Base-by-base conservation (phyloP, 2,113 vertebrate species). In the Sylvia atricapilla region DNA sequence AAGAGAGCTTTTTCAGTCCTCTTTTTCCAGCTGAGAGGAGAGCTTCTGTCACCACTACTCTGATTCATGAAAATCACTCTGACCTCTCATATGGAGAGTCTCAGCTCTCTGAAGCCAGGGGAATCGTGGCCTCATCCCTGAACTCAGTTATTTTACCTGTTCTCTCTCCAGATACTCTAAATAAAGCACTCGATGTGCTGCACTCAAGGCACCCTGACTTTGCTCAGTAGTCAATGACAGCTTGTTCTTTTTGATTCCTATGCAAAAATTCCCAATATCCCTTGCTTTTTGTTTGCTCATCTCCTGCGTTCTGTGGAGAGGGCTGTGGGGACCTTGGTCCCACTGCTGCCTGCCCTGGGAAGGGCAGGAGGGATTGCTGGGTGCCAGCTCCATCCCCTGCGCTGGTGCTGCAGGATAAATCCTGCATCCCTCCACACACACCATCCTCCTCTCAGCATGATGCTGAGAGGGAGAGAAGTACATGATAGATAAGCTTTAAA, bases 401-500 rank as follows among this genome's bases (percentile, higher is more conserved):
- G 0, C 58, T 41, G 59, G 39, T 46, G 27, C 59, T 8, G 30
- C 33, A 35, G 33, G 39, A 67, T 47, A 44, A 73, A 87, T 20
- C 60, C 88, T 68, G 50, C 63, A 28, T n/a, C 70, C 30, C 59
- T 84, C 58, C 37, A 22, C 41, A 4, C 53, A 5, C n/a, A 1
- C 19, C 15, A 2, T 41, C 53, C 46, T 66, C 50, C 39, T 80
- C 69, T 70, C 14, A 0, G n/a, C 59, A 16, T 5, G 11, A 15
- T 16, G 50, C 28, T 2, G 55, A 68, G 49, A 5, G 3, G 74
- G 68, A 94, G 63, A 84, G 87, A 33, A 72, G 58, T 70, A 19
- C 37, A 17, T 82, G 93, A 94, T 80, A 63, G 90, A 95, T 92
- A 92, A 81, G 83, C 91, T 94, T 64, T 80, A 69, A 63, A 85